Evolutionary conservation across 2,888 invertebrate genomes (phyloP), one percentile per base, ranked within the genome.

Genomic region (Cyclophora albipunctata): DNA sequence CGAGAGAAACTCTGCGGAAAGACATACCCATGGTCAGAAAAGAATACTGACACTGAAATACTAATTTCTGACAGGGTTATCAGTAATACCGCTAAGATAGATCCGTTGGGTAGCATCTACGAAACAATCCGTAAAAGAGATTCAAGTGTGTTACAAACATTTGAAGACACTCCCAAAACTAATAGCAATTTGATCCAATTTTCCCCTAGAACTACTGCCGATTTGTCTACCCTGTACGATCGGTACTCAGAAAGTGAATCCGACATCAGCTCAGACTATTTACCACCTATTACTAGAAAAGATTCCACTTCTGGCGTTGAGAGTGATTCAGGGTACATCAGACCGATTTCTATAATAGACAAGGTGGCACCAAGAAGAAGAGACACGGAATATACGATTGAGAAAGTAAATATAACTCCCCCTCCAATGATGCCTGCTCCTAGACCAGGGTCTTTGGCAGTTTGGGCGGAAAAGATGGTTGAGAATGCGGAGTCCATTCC

Each of bases 1-100:
- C 92, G 94, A 59, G 94, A 95, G 78, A 93, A 93, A 65, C 69
- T 93, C 40, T 91, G 91, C 48, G 95, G 95, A 0, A 90, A 92
- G 45, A 90, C 90, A 67, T 93, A 94, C 74, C 95, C 95, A 2
- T 95, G 95, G 95, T 90, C 90, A 34, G 64, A 64, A 41, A 67
- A 73, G 3, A 70, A 76, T n/a, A 79, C 84, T 57, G 66, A 68
- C 7, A 49, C 51, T 2, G 64, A 72, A 45, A 66, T 57, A 41
- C 52, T 61, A n/a, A 57, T 61, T 55, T 52, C 51, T n/a, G 60
- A 60, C 20, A 60, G 56, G 51, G 58, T 52, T 34, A 60, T 62
- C 34, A 62, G 49, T 37, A 58, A 60, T 35, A 51, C 54, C 45
- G 58, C 59, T 45, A 55, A 63, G 45, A 62, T 62, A 34, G 52